Evolutionary conservation across 2,888 invertebrate species (phyloP).

Genomic region (Brenthis hecate): DNA sequence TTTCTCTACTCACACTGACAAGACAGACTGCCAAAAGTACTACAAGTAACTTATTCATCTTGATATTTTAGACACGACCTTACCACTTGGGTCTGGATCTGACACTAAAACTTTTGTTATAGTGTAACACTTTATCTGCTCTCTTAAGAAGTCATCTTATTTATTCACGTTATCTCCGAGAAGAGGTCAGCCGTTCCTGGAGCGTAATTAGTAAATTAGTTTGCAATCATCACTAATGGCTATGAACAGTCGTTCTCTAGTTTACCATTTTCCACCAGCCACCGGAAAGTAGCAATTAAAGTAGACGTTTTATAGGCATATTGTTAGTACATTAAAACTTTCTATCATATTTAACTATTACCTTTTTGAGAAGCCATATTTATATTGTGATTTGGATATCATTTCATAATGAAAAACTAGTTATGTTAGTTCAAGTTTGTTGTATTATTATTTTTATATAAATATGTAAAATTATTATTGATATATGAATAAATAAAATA

Average conservation of each 20-base stretch:
- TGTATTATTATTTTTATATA: no score
- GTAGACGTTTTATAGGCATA: background rate
- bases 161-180: constrained; percentile 53
- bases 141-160: constrained; percentile 33
- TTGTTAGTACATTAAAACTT: background rate
- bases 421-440: no score
- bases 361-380: no score
- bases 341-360: no score
- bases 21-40: constrained; percentile 64
- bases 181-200: constrained; percentile 48
- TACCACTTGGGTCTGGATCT: constrained; percentile 41
- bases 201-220: constrained; percentile 54
- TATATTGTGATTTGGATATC: no score
- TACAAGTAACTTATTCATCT: constrained; percentile 64
- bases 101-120: constrained; percentile 46
- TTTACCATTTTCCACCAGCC: constrained; percentile 15
- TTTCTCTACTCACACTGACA: constrained; percentile 56
- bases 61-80: constrained; percentile 47
- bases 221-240: constrained; percentile 44
- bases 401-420: no score
- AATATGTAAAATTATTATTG: no score
- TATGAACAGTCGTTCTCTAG: constrained; percentile 24
- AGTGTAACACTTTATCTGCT: constrained; percentile 48
- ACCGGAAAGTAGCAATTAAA: constrained; percentile 4
- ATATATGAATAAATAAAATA: no score